A percentile compares a stretch with the other conserved stretches of the same genome.
Conservation (phyloP, 2,888 invertebrate species). For the Protodeltote pygarga region DNA sequence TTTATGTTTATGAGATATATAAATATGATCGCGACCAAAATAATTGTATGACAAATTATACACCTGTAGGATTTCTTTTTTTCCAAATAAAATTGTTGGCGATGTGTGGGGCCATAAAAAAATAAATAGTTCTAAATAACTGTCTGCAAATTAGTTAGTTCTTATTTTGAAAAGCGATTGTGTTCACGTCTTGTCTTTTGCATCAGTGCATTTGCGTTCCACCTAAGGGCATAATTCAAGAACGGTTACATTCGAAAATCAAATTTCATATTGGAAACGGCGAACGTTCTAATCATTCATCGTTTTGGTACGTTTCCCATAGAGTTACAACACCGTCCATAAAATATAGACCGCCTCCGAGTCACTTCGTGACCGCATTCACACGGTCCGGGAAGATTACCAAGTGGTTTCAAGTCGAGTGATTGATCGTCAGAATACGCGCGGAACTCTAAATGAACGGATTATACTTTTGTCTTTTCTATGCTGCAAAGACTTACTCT, state of each 20-base stretch:
- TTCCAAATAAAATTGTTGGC: not conserved
- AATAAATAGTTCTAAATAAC: too few relatives aligned
- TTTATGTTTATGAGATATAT: constrained; percentile 20
- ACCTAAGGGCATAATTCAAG: constrained; percentile 16
- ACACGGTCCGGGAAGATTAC: constrained; percentile 78
- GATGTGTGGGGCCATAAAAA: too few relatives aligned
- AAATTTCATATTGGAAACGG: constrained; percentile 41
- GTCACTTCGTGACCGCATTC: constrained; percentile 77
- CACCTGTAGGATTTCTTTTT: not conserved
- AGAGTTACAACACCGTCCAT: constrained; percentile 72
- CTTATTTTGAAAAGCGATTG: not conserved
- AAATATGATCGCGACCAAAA: constrained; percentile 11
- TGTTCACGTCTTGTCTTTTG: not conserved
- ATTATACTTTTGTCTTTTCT: constrained; percentile 71
- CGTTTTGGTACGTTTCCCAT: constrained; percentile 63
- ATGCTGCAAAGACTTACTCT: too few relatives aligned
- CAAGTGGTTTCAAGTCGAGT: constrained; percentile 71
- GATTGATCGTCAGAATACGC: constrained; percentile 79
- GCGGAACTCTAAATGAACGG: constrained; percentile 65
- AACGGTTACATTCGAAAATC: constrained; percentile 30
- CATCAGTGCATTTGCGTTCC: constrained; percentile 3
- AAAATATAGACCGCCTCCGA: constrained; percentile 71
- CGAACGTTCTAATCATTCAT: constrained; percentile 50
- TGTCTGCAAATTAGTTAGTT: not conserved
- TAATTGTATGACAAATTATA: not conserved